A percentile compares a stretch with the other conserved stretches of the same genome.
Evolutionary conservation across 2,113 vertebrate species (phyloP).

Genomic region (Chaetops frenatus): DNA sequence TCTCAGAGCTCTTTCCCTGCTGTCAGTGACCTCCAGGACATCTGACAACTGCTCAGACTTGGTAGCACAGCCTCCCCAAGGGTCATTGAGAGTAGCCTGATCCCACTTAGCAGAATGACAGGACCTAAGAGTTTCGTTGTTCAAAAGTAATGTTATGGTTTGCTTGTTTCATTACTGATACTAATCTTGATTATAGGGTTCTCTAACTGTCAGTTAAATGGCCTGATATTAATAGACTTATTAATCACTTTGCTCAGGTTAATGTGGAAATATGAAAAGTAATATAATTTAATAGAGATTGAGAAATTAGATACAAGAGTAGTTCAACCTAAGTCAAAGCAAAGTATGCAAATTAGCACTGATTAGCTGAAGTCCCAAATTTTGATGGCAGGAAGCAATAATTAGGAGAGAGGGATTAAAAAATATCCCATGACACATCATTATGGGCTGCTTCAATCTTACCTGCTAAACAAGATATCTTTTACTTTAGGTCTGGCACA

Average conservation of each 20-base stretch:
- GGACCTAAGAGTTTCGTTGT: neutral
- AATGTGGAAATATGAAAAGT: neutral
- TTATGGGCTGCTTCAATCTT: neutral
- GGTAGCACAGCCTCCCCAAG: neutral
- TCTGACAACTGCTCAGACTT: neutral
- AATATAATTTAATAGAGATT: neutral
- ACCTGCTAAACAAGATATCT: neutral
- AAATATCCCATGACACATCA: neutral
- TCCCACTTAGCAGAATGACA: neutral
- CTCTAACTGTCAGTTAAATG: neutral
- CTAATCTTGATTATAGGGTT: neutral
- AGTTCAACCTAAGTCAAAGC: neutral
- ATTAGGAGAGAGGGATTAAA: neutral
- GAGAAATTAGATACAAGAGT: neutral
- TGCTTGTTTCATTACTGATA: neutral
- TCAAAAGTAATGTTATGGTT: neutral
- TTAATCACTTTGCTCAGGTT: neutral
- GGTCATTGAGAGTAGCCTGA: neutral
- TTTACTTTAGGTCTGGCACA: neutral
- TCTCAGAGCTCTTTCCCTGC: rapidly evolving
- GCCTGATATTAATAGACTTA: neutral
- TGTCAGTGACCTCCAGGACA: neutral
- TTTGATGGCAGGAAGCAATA: neutral
- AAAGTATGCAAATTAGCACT: neutral
- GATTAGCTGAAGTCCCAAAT: neutral